phyloP scores from a whole-genome alignment of 2,113 vertebrate genomes.

The Anarrhichthys ocellatus region DNA sequence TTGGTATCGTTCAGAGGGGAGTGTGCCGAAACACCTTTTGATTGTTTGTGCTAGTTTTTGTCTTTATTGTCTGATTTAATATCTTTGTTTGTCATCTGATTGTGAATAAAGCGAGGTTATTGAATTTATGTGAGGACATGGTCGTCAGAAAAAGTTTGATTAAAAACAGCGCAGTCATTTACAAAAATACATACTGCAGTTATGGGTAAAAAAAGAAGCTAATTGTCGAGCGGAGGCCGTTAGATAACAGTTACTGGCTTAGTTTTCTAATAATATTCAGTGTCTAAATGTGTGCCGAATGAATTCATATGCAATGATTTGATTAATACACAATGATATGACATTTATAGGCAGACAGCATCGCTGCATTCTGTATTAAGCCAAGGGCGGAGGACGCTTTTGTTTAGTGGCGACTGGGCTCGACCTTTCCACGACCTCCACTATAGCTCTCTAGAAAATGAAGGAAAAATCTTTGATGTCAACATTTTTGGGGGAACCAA shows the following conservation, averaged over 20 bases:
- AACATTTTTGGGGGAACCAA: conserved; percentile 1
- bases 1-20: conserved; percentile 38
- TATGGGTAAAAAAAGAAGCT: neutral
- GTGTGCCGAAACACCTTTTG: conserved; percentile 18
- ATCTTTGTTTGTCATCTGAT: conserved; percentile 4
- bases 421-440: conserved; percentile 71
- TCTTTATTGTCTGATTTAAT: conserved; percentile 4
- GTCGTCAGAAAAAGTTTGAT: conserved; percentile 10
- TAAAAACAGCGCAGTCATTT: neutral
- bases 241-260: conserved; percentile 60
- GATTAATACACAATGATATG: conserved; percentile 51
- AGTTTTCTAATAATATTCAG: conserved; percentile 32
- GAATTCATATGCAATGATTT: conserved; percentile 47
- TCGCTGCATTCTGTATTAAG: conserved; percentile 59
- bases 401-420: conserved; percentile 63
- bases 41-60: conserved; percentile 28
- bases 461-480: conserved; percentile 58
- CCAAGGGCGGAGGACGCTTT: conserved; percentile 48
- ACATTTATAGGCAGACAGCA: conserved; percentile 50
- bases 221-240: conserved; percentile 9
- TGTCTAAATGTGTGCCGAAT: conserved; percentile 46
- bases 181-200: neutral
- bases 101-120: neutral
- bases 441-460: conserved; percentile 51
- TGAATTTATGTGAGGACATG: conserved; percentile 2